Conservation (phyloP, 2,797 vertebrate genomes). For the Chelonia mydas region DNA sequence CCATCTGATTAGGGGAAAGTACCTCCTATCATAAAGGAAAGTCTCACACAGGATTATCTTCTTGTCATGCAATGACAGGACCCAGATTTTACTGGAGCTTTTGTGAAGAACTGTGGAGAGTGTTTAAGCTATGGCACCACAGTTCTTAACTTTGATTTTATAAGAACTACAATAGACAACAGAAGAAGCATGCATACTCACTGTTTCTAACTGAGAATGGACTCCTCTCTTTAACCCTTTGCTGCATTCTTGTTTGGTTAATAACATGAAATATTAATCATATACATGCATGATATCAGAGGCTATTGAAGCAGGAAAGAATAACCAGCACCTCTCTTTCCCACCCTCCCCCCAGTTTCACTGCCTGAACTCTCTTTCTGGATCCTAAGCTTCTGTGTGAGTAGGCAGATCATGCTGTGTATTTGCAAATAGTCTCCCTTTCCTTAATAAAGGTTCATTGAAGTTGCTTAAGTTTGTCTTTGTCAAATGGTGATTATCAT, state of each 20-base stretch:
- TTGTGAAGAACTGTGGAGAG: slow-evolving; percentile 38
- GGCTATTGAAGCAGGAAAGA: slow-evolving; percentile 23
- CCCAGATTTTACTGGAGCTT: slow-evolving; percentile 53
- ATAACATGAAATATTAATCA: slow-evolving; percentile 44
- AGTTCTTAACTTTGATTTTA: slow-evolving; percentile 22
- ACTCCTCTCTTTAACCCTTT: background rate
- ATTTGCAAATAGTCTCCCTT: background rate
- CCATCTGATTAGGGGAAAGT: slow-evolving; percentile 60
- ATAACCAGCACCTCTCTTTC: background rate
- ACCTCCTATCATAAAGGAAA: slow-evolving; percentile 49
- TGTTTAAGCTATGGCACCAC: slow-evolving; percentile 26
- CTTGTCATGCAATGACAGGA: slow-evolving; percentile 52
- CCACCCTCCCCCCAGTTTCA: background rate
- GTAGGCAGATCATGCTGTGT: background rate
- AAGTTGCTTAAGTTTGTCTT: background rate
- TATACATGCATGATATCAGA: background rate
- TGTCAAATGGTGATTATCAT: background rate
- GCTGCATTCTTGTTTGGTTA: slow-evolving; percentile 30
- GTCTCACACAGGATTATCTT: slow-evolving; percentile 63
- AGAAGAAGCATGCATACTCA: slow-evolving; percentile 1
- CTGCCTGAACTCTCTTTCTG: background rate
- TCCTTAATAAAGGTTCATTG: background rate
- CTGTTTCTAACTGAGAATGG: background rate
- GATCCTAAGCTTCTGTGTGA: background rate
- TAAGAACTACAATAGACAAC: background rate